Percentiles rank a stretch among this genome's conserved stretches.
phyloP scores from a whole-genome alignment of 2,113 vertebrate genomes.

The Phainopepla nitens region DNA sequence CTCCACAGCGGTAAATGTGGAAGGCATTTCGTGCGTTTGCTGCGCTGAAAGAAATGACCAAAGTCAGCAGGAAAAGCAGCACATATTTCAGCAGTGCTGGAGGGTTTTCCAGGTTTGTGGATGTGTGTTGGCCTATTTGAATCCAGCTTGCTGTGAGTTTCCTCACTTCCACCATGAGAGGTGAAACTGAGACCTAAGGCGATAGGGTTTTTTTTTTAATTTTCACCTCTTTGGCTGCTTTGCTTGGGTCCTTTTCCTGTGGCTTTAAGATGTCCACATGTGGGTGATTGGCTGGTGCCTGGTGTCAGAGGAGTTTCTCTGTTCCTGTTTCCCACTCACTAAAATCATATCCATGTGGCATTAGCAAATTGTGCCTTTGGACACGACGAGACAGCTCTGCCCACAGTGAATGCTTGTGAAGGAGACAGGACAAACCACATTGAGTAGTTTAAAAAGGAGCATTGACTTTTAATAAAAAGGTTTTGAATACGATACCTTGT shows the following conservation, averaged over 20 bases:
- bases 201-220: neutral
- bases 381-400: neutral
- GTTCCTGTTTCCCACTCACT: neutral
- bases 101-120: neutral
- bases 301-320: neutral
- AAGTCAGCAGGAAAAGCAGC: neutral
- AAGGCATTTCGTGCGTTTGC: neutral
- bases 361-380: neutral
- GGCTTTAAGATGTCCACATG: neutral
- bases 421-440: neutral
- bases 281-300: neutral
- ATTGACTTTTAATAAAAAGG: neutral
- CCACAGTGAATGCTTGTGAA: neutral
- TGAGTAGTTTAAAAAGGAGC: neutral
- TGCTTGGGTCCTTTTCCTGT: neutral
- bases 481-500: neutral
- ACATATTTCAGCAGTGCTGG: neutral
- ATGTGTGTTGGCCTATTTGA: neutral
- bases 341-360: neutral
- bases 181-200: neutral
- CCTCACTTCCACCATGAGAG: neutral
- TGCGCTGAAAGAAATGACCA: neutral
- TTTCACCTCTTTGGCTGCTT: neutral
- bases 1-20: fast-evolving
- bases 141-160: neutral